Conservation (phyloP, 2,113 vertebrate species). For the Gopherus evgoodei region DNA sequence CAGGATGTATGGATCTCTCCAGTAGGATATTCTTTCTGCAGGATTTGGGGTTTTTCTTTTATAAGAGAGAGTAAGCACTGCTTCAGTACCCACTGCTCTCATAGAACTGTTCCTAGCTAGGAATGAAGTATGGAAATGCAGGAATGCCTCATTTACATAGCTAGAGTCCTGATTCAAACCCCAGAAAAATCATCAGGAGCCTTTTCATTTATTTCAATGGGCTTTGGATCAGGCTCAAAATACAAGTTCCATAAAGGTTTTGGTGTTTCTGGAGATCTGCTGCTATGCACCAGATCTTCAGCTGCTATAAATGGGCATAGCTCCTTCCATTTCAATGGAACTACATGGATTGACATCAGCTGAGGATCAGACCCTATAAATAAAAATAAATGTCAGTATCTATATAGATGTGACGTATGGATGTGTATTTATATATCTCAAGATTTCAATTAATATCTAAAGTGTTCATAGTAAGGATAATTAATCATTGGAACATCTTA, state of each 20-base stretch:
- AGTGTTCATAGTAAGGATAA: not conserved
- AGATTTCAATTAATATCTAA: not conserved
- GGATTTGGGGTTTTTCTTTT: not conserved
- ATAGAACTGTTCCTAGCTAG: not conserved
- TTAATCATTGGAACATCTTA: too few relatives aligned
- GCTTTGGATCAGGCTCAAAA: not conserved
- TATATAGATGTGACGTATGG: not conserved
- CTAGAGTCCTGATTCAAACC: not conserved
- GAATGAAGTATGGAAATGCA: constrained; percentile 7
- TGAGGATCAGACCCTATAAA: not conserved
- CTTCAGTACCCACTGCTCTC: not conserved
- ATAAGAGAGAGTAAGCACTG: not conserved
- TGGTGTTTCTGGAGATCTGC: not conserved
- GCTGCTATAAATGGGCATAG: not conserved
- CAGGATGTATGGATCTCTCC: not conserved
- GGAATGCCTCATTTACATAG: not conserved
- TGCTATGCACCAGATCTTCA: not conserved
- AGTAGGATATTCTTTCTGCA: not conserved
- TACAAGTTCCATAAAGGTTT: not conserved
- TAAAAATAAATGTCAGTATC: not conserved
- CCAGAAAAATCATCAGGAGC: not conserved
- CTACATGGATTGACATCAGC: not conserved
- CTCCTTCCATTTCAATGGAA: not conserved
- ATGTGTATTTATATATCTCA: not conserved
- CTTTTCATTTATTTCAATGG: not conserved